A percentile compares a stretch with the other conserved stretches of the same genome.
phyloP scores from a whole-genome alignment of 2,113 vertebrate genomes.

The Pelodiscus sinensis region DNA sequence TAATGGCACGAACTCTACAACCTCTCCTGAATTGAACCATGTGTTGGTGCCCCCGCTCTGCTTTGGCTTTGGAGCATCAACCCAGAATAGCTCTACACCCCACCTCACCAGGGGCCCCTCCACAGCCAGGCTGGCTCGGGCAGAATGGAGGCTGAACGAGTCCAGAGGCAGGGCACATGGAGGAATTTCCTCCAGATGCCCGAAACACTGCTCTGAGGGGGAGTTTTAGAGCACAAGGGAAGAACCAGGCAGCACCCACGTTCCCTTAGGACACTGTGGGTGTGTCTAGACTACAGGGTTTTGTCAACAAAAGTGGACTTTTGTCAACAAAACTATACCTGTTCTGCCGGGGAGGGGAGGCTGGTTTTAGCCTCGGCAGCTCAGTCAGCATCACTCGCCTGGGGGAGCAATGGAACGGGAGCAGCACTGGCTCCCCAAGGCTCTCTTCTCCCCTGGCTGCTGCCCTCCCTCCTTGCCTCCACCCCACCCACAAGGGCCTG shows the following conservation, averaged over 20 bases:
- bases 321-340: too few species aligned
- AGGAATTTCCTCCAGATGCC: neutral
- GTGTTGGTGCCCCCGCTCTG: neutral
- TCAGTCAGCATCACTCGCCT: neutral
- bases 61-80: neutral
- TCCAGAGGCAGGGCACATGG: neutral
- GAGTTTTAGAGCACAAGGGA: neutral
- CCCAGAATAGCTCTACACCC: neutral
- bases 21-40: neutral
- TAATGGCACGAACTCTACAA: neutral
- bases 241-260: too few species aligned
- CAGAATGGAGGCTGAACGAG: neutral
- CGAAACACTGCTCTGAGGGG: neutral
- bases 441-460: neutral
- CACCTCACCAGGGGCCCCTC: too few species aligned
- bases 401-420: neutral
- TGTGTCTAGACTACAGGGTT: too few species aligned
- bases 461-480: neutral
- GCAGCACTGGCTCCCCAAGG: neutral
- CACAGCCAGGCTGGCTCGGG: neutral
- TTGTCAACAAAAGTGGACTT: too few species aligned
- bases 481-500: neutral
- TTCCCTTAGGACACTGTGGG: neutral
- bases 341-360: neutral
- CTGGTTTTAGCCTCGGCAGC: neutral